Evolutionary conservation across 1,140 invertebrate genomes (phyloP), one percentile per base, ranked within the genome.

Genomic region (Steinernema khuongi): DNA sequence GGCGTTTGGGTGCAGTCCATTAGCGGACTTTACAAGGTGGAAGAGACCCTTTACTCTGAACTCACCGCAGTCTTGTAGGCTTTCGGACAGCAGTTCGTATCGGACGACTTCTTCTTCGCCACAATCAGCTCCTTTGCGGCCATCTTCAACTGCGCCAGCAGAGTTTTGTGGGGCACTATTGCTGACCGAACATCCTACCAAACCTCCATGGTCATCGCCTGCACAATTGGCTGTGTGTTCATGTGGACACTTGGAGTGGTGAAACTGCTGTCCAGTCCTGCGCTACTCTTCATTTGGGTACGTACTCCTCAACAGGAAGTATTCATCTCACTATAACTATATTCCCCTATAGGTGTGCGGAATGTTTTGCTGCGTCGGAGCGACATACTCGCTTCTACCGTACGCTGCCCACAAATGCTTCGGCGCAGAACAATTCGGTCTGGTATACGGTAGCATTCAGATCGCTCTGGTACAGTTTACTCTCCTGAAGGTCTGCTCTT

Each of bases 51-150:
- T 44, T 19, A 60, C 30, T 18, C 68, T 68, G 30, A 14, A n/a
- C 30, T 11, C 41, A 18, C 72, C 70, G 19, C 31, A 14, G 1
- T 70, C 36, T 80, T 81, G 17, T 44, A 86, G 86, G 83, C 87
- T 1, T 88, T 85, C 81, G 88, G 88, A 7, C 87, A 87, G 72
- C 86, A 84, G 7, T 87, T 87, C 76, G 87, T 88, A 50, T 77
- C 71, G 1, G 84, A 88, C 76, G 88, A 89, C 76, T 81, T 85
- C 30, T 88, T 87, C 73, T 81, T 88, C 67, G 86, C 87, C 1
- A 72, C 85, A 14, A 86, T 88, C 1, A 87, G 87, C 1, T 84
- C 88, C 0, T 74, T 88, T 41, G 84, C 87, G n/a, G 85, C 88
- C n/a, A 77, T 88, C 30, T 87, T 86, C 79, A 89, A 89, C 82